Evolutionary conservation across 2,888 invertebrate species (phyloP).

Genomic region (Pristionchus exspectatus): DNA sequence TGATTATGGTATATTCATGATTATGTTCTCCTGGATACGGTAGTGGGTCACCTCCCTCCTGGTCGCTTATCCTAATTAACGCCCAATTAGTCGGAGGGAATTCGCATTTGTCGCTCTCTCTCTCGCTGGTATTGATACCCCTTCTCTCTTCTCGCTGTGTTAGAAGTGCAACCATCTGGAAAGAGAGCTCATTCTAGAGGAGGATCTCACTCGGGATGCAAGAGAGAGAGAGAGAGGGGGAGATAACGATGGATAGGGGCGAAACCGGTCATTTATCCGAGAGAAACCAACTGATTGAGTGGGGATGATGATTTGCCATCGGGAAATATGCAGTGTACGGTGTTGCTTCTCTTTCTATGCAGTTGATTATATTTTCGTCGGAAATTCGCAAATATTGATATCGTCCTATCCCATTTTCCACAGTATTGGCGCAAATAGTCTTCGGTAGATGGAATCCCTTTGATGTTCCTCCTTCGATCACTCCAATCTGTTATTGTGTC

Average conservation of each 20-base stretch:
- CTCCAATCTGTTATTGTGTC: slow-evolving; percentile 36
- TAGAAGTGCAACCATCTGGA: slow-evolving; percentile 32
- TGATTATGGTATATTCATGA: slow-evolving; percentile 51
- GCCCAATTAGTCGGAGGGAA: slow-evolving; percentile 1
- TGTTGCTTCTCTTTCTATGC: too few relatives aligned
- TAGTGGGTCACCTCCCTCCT: background rate
- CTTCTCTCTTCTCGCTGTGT: slow-evolving; percentile 31
- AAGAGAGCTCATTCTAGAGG: background rate
- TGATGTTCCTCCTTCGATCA: background rate
- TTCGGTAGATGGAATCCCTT: background rate
- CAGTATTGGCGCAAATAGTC: background rate
- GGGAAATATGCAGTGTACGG: background rate
- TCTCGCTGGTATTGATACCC: slow-evolving; percentile 34
- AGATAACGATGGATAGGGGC: background rate
- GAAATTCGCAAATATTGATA: background rate
- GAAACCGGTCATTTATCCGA: background rate
- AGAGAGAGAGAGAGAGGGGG: background rate
- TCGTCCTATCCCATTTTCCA: background rate
- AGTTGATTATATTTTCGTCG: too few relatives aligned
- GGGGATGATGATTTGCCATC: background rate
- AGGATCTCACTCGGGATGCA: background rate
- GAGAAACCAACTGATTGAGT: background rate
- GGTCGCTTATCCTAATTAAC: slow-evolving; percentile 28
- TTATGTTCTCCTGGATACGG: background rate
- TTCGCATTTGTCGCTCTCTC: background rate